Conservation (phyloP, 2,888 invertebrate species). For the Dolichomitus sp. region DNA sequence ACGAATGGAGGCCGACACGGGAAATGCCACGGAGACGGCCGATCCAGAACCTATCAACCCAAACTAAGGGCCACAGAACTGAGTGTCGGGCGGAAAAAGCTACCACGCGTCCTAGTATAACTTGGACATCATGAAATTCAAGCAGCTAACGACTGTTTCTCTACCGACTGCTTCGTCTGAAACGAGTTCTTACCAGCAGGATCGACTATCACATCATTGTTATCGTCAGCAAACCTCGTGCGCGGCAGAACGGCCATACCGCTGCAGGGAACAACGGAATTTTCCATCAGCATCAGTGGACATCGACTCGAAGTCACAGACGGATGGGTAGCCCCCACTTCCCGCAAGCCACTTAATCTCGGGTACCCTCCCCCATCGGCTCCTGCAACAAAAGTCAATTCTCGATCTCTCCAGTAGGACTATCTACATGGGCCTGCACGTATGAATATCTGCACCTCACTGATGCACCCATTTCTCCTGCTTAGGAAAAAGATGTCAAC, state of each 20-base stretch:
- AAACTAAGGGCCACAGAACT: neutral
- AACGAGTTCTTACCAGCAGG: neutral
- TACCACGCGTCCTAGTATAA: neutral
- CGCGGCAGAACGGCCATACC: neutral
- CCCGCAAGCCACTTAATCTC: neutral
- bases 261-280: neutral
- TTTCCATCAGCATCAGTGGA: neutral
- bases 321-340: neutral
- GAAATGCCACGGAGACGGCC: neutral
- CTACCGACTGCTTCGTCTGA: slow-evolving; percentile 16
- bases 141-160: slow-evolving; percentile 7
- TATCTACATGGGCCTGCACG: neutral
- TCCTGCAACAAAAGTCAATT: neutral
- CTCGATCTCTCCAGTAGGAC: neutral
- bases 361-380: slow-evolving; percentile 9
- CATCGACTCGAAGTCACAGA: neutral
- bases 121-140: neutral
- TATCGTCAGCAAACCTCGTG: neutral
- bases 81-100: neutral
- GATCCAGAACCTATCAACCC: neutral
- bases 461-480: neutral
- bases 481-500: neutral
- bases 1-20: neutral
- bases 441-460: neutral
- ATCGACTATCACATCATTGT: neutral